These are phyloP conservation scores for Macrophya annulata DNA, from an alignment of 2,888 invertebrate species.

Conservation along the genomic window DNA sequence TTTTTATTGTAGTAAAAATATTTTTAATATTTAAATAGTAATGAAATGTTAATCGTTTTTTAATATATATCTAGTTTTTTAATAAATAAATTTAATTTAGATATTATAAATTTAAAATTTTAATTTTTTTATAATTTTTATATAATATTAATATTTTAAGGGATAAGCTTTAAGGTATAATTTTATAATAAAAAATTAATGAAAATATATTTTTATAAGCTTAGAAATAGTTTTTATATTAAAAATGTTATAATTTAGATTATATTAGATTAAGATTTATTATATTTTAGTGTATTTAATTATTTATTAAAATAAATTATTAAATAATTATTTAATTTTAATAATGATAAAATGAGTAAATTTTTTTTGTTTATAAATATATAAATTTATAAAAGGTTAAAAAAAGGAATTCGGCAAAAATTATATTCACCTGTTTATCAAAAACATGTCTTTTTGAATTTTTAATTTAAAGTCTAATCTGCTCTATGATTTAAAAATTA, in stretches of 20 bases:
- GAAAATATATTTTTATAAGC: too few relatives aligned
- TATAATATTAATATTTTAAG: constrained; percentile 81
- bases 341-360: constrained; percentile 75
- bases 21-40: constrained; percentile 84
- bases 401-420: constrained; percentile 85
- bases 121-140: constrained; percentile 73
- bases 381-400: constrained; percentile 76
- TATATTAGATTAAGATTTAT: constrained; percentile 78
- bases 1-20: constrained; percentile 83
- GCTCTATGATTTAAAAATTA: constrained; percentile 86
- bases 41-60: constrained; percentile 86
- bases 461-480: constrained; percentile 86
- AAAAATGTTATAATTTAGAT: constrained; percentile 77
- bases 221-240: constrained; percentile 83
- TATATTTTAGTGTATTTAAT: constrained; percentile 78
- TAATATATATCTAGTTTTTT: constrained; percentile 86
- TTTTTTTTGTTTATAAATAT: constrained; percentile 65
- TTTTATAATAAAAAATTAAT: too few relatives aligned
- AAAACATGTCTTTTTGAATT: constrained; percentile 87
- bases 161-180: constrained; percentile 84
- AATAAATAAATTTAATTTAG: constrained; percentile 83
- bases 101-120: constrained; percentile 70
- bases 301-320: constrained; percentile 78
- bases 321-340: constrained; percentile 79
- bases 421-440: constrained; percentile 88